Evolutionary conservation across 1,140 invertebrate species (phyloP), one percentile per base, ranked within the genome.

Genomic region (Cecropterus lyciades): DNA sequence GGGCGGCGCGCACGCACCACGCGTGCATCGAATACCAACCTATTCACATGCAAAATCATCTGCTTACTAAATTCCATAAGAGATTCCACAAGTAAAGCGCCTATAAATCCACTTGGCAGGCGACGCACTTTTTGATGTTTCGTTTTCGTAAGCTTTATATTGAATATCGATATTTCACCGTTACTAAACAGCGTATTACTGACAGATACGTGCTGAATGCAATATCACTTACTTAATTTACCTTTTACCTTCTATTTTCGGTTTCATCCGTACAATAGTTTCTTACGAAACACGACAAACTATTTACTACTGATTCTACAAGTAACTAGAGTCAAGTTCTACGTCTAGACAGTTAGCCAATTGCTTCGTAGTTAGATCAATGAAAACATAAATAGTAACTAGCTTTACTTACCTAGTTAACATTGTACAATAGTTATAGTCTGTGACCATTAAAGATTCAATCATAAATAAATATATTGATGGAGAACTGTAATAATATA

Each of bases 21-120:
- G 71, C 84, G 84, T 82, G 84, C 75, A 75, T 51, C 78, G 81
- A 81, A 87, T 87, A 83, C 80, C 56, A 67, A 74, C 74, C 77
- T 65, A 84, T 87, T 86, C 80, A 82, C 75, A 89, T 89, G 83
- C 83, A 86, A 87, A 91, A 87, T 78, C 74, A 77, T 79, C 75
- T 77, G 63, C 73, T n/a, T n/a, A n/a, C 70, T 66, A 71, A 82
- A 81, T 79, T 70, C 72, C 60, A 67, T 66, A 70, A 70, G 75
- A 79, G 70, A 71, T 67, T 68, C 51, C 59, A 8, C 3, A 48
- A 33, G 24, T 30, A 57, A 45, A 57, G 24, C 55, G 7, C 20
- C 24, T 48, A 48, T 59, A 59, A 59, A 59, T 59, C 24, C 42
- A 33, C 43, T 57, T 17, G n/a, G 15, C 6, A 27, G 40, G 8